These are phyloP conservation scores for Spizella passerina DNA, from an alignment of 2,797 vertebrate species.

Conservation along the genomic window DNA sequence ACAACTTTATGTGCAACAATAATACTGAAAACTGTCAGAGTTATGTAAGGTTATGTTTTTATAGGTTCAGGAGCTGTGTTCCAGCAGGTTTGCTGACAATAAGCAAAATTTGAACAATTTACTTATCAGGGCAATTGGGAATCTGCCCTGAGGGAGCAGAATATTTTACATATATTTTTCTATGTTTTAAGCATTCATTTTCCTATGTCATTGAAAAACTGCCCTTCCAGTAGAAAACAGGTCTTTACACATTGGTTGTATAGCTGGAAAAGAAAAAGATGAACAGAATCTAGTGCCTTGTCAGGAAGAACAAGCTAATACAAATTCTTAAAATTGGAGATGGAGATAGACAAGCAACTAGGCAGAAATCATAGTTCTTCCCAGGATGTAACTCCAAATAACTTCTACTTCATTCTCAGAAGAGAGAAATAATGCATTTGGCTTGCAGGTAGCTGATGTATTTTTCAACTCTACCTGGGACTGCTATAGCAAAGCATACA, in stretches of 20 bases:
- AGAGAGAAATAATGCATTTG: not conserved
- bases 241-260: not conserved
- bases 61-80: not conserved
- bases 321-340: not conserved
- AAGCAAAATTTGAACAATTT: not conserved
- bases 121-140: not conserved
- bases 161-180: not conserved
- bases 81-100: constrained; percentile 4
- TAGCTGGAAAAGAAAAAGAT: not conserved
- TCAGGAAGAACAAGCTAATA: not conserved
- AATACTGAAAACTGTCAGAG: not conserved
- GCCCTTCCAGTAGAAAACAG: not conserved
- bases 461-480: not conserved
- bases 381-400: not conserved
- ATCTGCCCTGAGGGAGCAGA: not conserved
- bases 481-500: not conserved
- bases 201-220: not conserved
- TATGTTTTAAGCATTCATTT: not conserved
- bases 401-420: not conserved
- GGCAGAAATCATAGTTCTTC: not conserved
- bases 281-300: not conserved
- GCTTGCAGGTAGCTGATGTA: not conserved
- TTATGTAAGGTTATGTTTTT: constrained; percentile 22
- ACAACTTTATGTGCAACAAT: not conserved
- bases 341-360: not conserved